phyloP scores from a whole-genome alignment of 2,888 invertebrate genomes.

The Sphaerophoria rueppellii region DNA sequence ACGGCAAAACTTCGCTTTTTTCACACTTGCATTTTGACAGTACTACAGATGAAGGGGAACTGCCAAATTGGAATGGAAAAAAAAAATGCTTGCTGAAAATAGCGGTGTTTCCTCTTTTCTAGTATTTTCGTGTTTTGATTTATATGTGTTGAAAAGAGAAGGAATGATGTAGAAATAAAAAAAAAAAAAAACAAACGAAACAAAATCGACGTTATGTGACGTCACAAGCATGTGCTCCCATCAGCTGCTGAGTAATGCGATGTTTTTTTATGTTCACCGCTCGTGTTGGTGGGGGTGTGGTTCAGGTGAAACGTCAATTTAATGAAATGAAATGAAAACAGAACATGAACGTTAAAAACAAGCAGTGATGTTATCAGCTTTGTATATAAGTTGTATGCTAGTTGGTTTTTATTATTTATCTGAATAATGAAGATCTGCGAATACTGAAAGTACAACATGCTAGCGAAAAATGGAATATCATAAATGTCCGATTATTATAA shows the following conservation, averaged over 20 bases:
- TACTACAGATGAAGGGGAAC: slow-evolving; percentile 12
- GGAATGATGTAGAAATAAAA: slow-evolving; percentile 1
- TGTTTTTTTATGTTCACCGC: not conserved
- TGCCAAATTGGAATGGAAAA: not conserved
- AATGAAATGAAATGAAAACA: slow-evolving; percentile 13
- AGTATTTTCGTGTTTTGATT: not conserved
- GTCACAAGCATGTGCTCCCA: slow-evolving; percentile 36
- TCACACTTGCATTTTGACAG: slow-evolving; percentile 25
- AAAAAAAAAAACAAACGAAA: slow-evolving; percentile 20
- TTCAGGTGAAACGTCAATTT: not conserved
- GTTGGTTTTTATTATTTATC: not conserved
- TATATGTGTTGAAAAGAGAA: not conserved
- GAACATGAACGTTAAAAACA: not conserved
- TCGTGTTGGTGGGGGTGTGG: not conserved
- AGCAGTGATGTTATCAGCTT: not conserved
- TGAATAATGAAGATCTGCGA: no score
- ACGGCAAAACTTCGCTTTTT: not conserved
- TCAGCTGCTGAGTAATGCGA: slow-evolving; percentile 37
- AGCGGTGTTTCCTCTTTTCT: not conserved
- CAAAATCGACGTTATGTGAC: not conserved
- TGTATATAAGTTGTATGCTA: no score
- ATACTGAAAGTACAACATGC: no score
- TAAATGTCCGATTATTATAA: no score
- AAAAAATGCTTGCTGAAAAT: not conserved
- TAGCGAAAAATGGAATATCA: no score